phyloP scores from a whole-genome alignment of 2,797 vertebrate species.

The Notoglanidium macrostoma region DNA sequence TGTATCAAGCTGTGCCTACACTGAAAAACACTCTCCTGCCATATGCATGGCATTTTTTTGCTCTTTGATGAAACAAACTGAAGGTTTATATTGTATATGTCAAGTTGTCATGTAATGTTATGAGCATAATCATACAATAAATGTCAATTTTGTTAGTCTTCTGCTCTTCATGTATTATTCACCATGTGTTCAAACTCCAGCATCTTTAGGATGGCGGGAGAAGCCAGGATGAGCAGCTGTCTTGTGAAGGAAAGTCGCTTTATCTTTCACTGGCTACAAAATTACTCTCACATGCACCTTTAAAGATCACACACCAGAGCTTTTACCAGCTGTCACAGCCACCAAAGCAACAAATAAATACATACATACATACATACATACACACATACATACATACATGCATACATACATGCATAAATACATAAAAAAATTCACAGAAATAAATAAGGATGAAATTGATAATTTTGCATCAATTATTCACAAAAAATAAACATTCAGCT shows the following conservation, averaged over 20 bases:
- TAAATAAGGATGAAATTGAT: not conserved
- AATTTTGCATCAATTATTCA: not conserved
- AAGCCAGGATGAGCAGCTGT: constrained; percentile 3
- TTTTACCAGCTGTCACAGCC: not conserved
- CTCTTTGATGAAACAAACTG: not conserved
- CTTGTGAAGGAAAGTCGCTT: not conserved
- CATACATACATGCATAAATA: not conserved
- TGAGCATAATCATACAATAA: constrained; percentile 18
- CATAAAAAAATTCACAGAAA: not conserved
- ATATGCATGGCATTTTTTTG: not conserved
- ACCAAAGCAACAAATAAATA: not conserved
- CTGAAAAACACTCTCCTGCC: not conserved
- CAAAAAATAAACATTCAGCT: not conserved
- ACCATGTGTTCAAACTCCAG: not conserved
- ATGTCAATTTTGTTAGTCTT: not conserved
- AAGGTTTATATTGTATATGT: not conserved
- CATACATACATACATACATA: not conserved
- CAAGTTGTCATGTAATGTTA: not conserved
- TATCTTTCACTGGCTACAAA: not conserved
- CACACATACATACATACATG: not conserved
- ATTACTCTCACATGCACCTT: not conserved
- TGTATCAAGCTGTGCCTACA: constrained; percentile 12
- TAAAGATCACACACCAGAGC: constrained; percentile 4
- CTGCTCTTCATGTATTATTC: constrained; percentile 1
- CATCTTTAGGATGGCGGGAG: not conserved